phyloP scores from a whole-genome alignment of 2,797 vertebrate genomes.

The Yasuhikotakia modesta region DNA sequence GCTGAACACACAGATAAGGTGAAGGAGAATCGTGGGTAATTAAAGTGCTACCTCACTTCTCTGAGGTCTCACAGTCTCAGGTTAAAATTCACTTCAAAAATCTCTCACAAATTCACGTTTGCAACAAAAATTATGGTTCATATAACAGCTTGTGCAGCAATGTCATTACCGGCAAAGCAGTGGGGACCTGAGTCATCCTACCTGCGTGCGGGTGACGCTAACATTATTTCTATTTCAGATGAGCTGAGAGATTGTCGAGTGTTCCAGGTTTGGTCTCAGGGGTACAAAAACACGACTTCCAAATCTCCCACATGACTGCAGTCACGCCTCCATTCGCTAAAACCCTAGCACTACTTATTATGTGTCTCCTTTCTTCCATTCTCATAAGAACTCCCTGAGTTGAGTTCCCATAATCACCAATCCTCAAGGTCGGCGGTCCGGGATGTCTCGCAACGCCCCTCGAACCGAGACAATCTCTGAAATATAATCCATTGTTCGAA shows the following conservation, averaged over 20 bases:
- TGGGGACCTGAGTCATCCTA: constrained; percentile 20
- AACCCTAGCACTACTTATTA: constrained; percentile 35
- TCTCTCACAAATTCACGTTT: constrained; percentile 25
- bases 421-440: constrained; percentile 46
- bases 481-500: constrained; percentile 63
- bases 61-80: background rate
- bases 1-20: constrained; percentile 27
- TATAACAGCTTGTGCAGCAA: constrained; percentile 8
- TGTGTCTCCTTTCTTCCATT: constrained; percentile 17
- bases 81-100: constrained; percentile 24
- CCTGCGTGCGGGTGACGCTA: constrained; percentile 33
- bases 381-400: constrained; percentile 33
- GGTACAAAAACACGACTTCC: constrained; percentile 31
- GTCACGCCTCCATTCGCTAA: constrained; percentile 24
- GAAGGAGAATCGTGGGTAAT: constrained; percentile 35
- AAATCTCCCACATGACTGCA: constrained; percentile 37
- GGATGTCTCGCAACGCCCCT: constrained; percentile 65
- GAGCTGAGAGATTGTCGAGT: constrained; percentile 22
- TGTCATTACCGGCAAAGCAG: background rate
- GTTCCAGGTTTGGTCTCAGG: constrained; percentile 39
- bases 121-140: constrained; percentile 21
- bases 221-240: constrained; percentile 48
- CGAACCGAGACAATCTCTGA: constrained; percentile 69
- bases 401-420: constrained; percentile 29
- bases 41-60: constrained; percentile 21